phyloP scores from a whole-genome alignment of 2,797 vertebrate species.

The Neosilurus hyrtlii region DNA sequence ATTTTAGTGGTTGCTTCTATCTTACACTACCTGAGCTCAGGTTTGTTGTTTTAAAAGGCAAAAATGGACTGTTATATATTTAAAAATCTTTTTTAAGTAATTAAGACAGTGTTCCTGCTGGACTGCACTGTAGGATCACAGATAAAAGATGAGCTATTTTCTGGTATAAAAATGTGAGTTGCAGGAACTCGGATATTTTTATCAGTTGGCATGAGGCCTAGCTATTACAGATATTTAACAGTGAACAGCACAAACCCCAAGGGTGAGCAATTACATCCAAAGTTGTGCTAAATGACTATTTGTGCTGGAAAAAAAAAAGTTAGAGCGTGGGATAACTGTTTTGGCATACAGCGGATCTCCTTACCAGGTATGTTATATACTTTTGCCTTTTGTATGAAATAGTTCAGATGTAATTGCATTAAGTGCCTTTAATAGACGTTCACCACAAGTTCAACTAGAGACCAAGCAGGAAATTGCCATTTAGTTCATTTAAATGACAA shows the following conservation, averaged over 20 bases:
- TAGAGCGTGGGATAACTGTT: neutral
- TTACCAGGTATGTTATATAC: slow-evolving; percentile 21
- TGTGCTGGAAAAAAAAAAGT: slow-evolving; percentile 5
- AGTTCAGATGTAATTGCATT: slow-evolving; percentile 42
- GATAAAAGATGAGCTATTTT: slow-evolving; percentile 41
- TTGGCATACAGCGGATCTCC: slow-evolving; percentile 4
- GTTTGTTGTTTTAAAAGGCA: slow-evolving; percentile 15
- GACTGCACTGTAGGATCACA: slow-evolving; percentile 40
- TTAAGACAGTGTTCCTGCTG: slow-evolving; percentile 49
- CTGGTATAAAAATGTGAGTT: slow-evolving; percentile 21
- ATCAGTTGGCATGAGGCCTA: slow-evolving; percentile 15
- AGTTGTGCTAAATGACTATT: slow-evolving; percentile 26
- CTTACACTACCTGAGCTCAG: slow-evolving; percentile 27
- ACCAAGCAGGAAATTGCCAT: slow-evolving; percentile 10
- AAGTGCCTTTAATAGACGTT: slow-evolving; percentile 46
- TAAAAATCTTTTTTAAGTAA: slow-evolving; percentile 39
- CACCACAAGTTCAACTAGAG: slow-evolving; percentile 28
- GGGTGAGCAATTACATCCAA: slow-evolving; percentile 34
- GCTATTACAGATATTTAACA: slow-evolving; percentile 35
- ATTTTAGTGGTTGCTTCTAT: slow-evolving; percentile 17
- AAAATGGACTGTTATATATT: neutral
- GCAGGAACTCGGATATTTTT: slow-evolving; percentile 27
- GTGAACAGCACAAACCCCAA: slow-evolving; percentile 36
- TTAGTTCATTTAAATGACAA: slow-evolving; percentile 28
- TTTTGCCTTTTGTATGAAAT: slow-evolving; percentile 15